Percentiles rank a stretch among this genome's conserved stretches.
phyloP scores from a whole-genome alignment of 2,113 vertebrate species.

The Esox niger region DNA sequence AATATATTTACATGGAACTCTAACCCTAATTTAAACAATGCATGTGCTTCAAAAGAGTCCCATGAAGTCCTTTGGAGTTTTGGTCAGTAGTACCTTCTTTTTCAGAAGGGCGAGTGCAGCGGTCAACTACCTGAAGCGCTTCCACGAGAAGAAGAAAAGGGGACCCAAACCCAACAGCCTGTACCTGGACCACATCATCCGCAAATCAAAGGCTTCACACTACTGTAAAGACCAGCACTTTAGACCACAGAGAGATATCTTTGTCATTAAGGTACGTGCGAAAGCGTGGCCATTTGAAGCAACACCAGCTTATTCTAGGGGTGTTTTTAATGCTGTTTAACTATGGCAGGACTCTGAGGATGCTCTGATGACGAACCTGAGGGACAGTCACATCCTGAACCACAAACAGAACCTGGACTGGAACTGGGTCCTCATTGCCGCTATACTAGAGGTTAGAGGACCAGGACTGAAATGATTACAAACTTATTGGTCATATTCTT shows the following conservation, averaged over 20 bases:
- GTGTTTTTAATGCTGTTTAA: not conserved
- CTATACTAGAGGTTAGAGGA: slow-evolving; percentile 83
- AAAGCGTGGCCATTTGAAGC: not conserved
- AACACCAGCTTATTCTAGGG: not conserved
- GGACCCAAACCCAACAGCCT: slow-evolving; percentile 84
- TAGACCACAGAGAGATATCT: slow-evolving; percentile 81
- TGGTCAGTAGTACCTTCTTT: slow-evolving; percentile 9
- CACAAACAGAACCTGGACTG: slow-evolving; percentile 87
- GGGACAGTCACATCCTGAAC: slow-evolving; percentile 83
- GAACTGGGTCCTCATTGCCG: slow-evolving; percentile 87
- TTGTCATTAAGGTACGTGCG: slow-evolving; percentile 80
- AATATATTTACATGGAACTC: not conserved
- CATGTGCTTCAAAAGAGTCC: no score
- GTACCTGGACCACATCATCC: slow-evolving; percentile 84
- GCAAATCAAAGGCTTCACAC: slow-evolving; percentile 75
- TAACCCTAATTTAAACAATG: not conserved
- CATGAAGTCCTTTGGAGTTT: no score
- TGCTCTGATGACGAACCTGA: slow-evolving; percentile 79
- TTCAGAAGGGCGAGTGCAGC: slow-evolving; percentile 81
- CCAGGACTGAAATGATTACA: not conserved
- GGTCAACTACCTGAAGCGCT: slow-evolving; percentile 82
- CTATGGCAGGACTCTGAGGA: slow-evolving; percentile 82
- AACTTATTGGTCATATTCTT: not conserved
- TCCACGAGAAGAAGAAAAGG: slow-evolving; percentile 86
- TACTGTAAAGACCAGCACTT: slow-evolving; percentile 78